phyloP scores from a whole-genome alignment of 2,888 invertebrate species.

The Orthosia gothica region DNA sequence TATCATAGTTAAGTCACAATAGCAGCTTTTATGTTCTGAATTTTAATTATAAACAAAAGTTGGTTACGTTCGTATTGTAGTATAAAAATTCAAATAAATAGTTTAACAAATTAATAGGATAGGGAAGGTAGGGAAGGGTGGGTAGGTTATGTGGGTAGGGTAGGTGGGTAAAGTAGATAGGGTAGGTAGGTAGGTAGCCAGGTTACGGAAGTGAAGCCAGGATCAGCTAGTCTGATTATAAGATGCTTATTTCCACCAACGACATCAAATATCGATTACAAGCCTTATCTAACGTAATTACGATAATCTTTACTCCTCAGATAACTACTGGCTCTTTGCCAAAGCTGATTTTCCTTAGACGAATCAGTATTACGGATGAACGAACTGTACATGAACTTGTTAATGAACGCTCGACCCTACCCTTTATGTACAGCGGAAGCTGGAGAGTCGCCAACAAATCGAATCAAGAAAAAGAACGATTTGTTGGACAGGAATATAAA shows the following conservation, averaged over 20 bases:
- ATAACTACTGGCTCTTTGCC: constrained; percentile 29
- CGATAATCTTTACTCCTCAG: constrained; percentile 27
- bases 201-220: too few species aligned
- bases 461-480: constrained; percentile 25
- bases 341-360: constrained; percentile 18
- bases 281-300: not conserved
- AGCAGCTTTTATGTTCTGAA: too few species aligned
- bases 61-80: too few species aligned
- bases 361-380: constrained; percentile 36
- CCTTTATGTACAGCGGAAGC: constrained; percentile 25
- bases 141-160: too few species aligned
- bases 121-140: too few species aligned
- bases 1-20: too few species aligned
- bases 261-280: constrained; percentile 20
- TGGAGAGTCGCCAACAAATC: constrained; percentile 47
- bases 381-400: constrained; percentile 53
- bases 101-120: too few species aligned
- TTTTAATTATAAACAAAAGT: too few species aligned
- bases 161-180: too few species aligned
- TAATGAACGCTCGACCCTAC: constrained; percentile 46
- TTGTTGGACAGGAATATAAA: constrained; percentile 29
- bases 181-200: too few species aligned
- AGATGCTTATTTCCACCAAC: not conserved
- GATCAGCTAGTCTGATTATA: not conserved
- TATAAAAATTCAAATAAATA: too few species aligned